Evolutionary conservation across 1,140 invertebrate species (phyloP).

Genomic region (Heliconius nattereri): DNA sequence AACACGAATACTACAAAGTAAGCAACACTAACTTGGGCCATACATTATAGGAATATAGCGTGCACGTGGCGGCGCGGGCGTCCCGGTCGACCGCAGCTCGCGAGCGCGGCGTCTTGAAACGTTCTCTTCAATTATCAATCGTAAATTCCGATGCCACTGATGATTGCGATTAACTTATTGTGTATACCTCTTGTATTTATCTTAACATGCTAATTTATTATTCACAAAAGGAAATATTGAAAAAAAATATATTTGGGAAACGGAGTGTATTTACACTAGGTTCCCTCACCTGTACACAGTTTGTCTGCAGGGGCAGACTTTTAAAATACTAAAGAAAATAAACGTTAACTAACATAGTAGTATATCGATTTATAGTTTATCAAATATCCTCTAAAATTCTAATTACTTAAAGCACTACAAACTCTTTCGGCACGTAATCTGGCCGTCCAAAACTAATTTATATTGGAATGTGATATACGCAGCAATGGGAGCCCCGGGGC

Average conservation of each 20-base stretch:
- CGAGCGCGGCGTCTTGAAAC: conserved; percentile 55
- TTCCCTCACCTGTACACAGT: too few relatives aligned
- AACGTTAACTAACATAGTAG: neutral
- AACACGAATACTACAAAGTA: neutral
- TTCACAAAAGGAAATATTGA: conserved; percentile 28
- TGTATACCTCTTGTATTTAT: conserved; percentile 44
- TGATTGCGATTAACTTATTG: conserved; percentile 46
- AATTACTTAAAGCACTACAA: conserved; percentile 35
- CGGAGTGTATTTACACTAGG: too few relatives aligned
- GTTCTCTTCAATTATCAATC: conserved; percentile 77
- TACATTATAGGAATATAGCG: conserved; percentile 51
- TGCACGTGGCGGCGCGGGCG: conserved; percentile 48
- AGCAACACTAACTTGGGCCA: conserved; percentile 38
- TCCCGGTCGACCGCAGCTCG: conserved; percentile 49
- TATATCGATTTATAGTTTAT: neutral
- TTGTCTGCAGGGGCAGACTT: too few relatives aligned
- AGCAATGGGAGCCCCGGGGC: conserved; percentile 59
- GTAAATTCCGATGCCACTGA: conserved; percentile 71
- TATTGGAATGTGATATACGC: conserved; percentile 79
- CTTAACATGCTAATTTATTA: conserved; percentile 48
- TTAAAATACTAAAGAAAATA: neutral
- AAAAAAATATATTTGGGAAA: conserved; percentile 6
- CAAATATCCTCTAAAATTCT: conserved; percentile 3
- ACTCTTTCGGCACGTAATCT: conserved; percentile 61
- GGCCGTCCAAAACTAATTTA: conserved; percentile 74